These are phyloP conservation scores for Aphelinus certus DNA, from an alignment of 1,140 invertebrate genomes.

Conservation along the genomic window DNA sequence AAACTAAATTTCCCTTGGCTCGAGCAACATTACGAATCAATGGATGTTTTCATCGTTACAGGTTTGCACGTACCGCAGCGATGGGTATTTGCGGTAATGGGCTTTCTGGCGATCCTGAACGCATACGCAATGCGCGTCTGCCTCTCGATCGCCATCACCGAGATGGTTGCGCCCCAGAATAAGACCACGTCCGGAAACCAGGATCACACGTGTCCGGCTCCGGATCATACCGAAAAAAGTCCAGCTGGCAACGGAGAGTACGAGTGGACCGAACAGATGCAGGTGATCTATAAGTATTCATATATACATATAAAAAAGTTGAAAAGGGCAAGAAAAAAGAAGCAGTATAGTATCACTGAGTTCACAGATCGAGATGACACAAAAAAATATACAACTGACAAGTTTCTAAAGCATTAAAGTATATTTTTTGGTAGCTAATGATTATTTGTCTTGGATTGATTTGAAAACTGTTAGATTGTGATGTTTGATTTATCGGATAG, in stretches of 20 bases:
- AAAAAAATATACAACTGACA: too few relatives aligned
- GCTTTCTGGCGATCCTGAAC: slow-evolving; percentile 85
- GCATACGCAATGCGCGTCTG: slow-evolving; percentile 90
- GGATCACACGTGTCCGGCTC: not conserved
- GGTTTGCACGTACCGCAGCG: slow-evolving; percentile 76
- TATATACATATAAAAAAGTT: too few relatives aligned
- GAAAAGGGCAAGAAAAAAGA: too few relatives aligned
- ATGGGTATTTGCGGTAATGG: slow-evolving; percentile 83
- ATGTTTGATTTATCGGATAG: too few relatives aligned
- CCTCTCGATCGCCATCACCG: slow-evolving; percentile 89
- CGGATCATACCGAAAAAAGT: not conserved
- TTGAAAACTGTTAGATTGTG: too few relatives aligned
- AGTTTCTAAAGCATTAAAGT: too few relatives aligned
- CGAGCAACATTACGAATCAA: not conserved
- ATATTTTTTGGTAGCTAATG: too few relatives aligned
- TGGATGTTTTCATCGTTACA: slow-evolving; percentile 47
- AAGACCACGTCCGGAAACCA: not conserved
- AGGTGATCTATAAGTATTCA: slow-evolving; percentile 3
- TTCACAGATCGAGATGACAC: too few relatives aligned
- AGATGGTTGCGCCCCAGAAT: slow-evolving; percentile 74
- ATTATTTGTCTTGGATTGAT: too few relatives aligned
- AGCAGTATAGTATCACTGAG: too few relatives aligned
- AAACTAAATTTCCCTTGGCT: not conserved
- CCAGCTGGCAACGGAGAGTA: not conserved
- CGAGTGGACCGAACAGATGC: slow-evolving; percentile 25